Percentiles rank a stretch among this genome's conserved stretches.
Conservation (phyloP, 1,140 invertebrate genomes). For the Dendroctonus ponderosae region DNA sequence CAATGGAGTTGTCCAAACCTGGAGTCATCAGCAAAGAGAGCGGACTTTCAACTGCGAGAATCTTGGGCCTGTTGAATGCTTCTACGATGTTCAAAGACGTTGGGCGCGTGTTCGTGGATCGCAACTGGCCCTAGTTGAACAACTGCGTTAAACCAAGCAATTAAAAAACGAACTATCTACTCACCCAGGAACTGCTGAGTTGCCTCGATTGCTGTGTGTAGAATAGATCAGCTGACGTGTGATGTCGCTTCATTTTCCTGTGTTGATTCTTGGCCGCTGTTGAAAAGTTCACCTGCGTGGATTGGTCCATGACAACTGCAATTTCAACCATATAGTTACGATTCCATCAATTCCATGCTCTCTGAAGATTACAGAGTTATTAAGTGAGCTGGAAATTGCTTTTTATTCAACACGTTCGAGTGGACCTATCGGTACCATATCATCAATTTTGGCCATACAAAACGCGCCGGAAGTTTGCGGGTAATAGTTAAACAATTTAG, state of each 20-base stretch:
- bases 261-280: slow-evolving; percentile 32
- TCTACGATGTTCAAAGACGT: slow-evolving; percentile 44
- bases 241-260: slow-evolving; percentile 41
- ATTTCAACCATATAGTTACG: neutral
- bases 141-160: slow-evolving; percentile 3
- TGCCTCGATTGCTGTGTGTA: slow-evolving; percentile 25
- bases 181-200: slow-evolving; percentile 38
- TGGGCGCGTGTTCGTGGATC: slow-evolving; percentile 32
- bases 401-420: too few species aligned
- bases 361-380: neutral
- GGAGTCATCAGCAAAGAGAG: slow-evolving; percentile 33
- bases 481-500: too few species aligned
- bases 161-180: slow-evolving; percentile 2
- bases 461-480: too few species aligned
- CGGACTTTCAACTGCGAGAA: slow-evolving; percentile 35
- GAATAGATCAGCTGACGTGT: slow-evolving; percentile 43
- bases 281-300: slow-evolving; percentile 46
- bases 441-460: too few species aligned
- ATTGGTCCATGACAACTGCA: slow-evolving; percentile 36
- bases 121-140: slow-evolving; percentile 23
- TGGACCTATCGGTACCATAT: too few species aligned
- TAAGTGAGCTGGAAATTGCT: too few species aligned
- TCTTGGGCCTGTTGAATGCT: slow-evolving; percentile 39
- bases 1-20: slow-evolving; percentile 34
- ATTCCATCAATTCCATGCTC: neutral